Evolutionary conservation across 2,888 invertebrate genomes (phyloP).

Genomic region (Rhopalosiphum nymphaeae): DNA sequence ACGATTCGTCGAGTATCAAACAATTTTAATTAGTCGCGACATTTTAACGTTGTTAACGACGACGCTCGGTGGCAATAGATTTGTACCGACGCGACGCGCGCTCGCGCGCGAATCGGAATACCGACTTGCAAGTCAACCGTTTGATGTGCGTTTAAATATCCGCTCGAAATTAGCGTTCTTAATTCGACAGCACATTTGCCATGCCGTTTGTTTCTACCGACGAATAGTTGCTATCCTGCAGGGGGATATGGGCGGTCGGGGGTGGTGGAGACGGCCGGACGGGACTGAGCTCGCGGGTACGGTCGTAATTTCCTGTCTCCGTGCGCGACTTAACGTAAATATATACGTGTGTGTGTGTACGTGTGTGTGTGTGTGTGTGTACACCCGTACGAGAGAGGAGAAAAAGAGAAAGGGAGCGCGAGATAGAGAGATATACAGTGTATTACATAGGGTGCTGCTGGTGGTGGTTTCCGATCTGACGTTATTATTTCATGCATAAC

Average conservation of each 20-base stretch:
- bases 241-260: too few relatives aligned
- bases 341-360: neutral
- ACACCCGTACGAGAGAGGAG: neutral
- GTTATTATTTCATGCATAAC: constrained; percentile 58
- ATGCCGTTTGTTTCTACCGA: constrained; percentile 27
- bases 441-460: neutral
- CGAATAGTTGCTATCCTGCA: constrained; percentile 11
- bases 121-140: constrained; percentile 1
- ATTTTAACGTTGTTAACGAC: constrained; percentile 1
- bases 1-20: neutral
- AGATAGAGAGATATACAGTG: neutral
- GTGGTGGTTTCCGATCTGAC: constrained; percentile 45
- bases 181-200: constrained; percentile 32
- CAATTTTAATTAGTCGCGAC: constrained; percentile 6
- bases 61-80: neutral
- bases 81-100: neutral
- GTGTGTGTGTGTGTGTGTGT: neutral
- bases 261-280: neutral
- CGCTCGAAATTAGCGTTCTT: constrained; percentile 34
- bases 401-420: neutral
- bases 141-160: constrained; percentile 48
- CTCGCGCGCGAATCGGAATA: neutral
- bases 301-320: constrained; percentile 56
- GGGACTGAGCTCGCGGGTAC: neutral
- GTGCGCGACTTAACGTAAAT: neutral